Conservation (phyloP, 2,888 invertebrate species). For the Glyphotaelius pellucidus region DNA sequence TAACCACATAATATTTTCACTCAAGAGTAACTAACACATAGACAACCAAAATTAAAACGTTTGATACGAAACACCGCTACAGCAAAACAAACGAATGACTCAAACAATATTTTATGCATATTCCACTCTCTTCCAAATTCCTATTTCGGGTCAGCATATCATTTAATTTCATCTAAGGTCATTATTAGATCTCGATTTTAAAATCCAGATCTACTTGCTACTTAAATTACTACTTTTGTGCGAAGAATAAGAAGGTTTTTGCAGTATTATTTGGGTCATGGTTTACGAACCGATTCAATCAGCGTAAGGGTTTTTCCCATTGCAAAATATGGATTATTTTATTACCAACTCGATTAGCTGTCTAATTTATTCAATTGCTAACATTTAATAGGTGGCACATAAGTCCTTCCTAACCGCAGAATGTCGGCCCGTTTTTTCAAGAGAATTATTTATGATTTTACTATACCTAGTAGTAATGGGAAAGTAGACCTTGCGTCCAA, state of each 20-base stretch:
- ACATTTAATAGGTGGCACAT: neutral
- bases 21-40: too few species aligned
- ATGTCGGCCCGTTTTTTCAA: neutral
- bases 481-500: too few species aligned
- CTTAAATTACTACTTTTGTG: neutral
- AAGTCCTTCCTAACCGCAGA: neutral
- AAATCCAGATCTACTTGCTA: neutral
- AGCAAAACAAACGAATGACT: neutral
- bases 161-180: neutral
- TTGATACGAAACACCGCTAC: neutral
- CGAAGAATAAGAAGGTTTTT: neutral
- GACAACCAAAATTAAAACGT: neutral
- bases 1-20: too few species aligned
- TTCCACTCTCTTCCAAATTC: neutral
- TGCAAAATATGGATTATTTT: conserved; percentile 5
- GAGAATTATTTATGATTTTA: neutral
- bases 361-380: neutral
- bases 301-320: conserved; percentile 33
- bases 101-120: neutral
- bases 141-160: neutral
- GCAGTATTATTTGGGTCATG: conserved; percentile 20
- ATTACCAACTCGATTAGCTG: neutral
- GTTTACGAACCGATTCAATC: neutral
- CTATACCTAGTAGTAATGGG: neutral
- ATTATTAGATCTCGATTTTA: neutral